These are phyloP conservation scores for Acleris laterana DNA, from an alignment of 2,888 invertebrate species.

Conservation along the genomic window DNA sequence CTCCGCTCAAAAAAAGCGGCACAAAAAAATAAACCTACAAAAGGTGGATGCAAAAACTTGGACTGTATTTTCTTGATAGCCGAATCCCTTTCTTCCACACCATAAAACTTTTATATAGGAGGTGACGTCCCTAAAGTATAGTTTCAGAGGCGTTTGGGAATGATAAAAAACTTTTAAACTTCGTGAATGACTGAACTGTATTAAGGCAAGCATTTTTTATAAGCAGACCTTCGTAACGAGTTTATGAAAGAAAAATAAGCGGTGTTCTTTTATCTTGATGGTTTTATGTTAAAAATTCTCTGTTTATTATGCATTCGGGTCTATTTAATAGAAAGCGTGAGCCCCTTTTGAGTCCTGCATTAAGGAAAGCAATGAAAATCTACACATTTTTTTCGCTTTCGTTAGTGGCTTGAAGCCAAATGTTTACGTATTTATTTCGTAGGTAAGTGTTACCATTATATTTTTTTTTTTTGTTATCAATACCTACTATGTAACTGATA, in stretches of 20 bases:
- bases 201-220: slow-evolving; percentile 51
- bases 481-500: too few relatives aligned
- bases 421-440: too few relatives aligned
- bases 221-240: slow-evolving; percentile 40
- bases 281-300: too few relatives aligned
- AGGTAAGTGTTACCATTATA: too few relatives aligned
- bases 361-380: too few relatives aligned
- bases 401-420: too few relatives aligned
- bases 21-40: slow-evolving; percentile 56
- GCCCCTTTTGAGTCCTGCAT: too few relatives aligned
- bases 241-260: slow-evolving; percentile 17
- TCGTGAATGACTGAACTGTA: slow-evolving; percentile 56
- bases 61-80: slow-evolving; percentile 71
- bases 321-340: too few relatives aligned
- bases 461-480: too few relatives aligned
- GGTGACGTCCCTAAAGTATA: slow-evolving; percentile 73
- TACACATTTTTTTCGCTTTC: too few relatives aligned
- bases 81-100: slow-evolving; percentile 75
- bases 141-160: slow-evolving; percentile 64
- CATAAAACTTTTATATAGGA: slow-evolving; percentile 78
- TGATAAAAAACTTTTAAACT: slow-evolving; percentile 67
- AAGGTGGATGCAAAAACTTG: slow-evolving; percentile 69
- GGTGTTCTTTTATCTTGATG: not conserved
- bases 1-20: slow-evolving; percentile 10
- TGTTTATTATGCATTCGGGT: too few relatives aligned